Conservation (phyloP, 53 echinoderm and acorn worm genomes). For the Actinopyga echinites region DNA sequence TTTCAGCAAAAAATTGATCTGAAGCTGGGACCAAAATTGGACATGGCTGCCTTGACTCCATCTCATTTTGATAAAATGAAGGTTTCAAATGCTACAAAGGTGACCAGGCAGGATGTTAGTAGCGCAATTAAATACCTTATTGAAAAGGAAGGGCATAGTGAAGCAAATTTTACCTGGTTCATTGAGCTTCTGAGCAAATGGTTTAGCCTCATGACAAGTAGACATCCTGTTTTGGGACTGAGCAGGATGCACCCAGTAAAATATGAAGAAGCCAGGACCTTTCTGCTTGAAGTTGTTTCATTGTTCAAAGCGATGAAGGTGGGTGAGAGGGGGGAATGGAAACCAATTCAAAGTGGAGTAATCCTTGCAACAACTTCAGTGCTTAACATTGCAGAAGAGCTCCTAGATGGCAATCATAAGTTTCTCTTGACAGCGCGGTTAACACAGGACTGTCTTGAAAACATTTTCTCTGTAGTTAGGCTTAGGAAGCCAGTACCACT, state of each 20-base stretch:
- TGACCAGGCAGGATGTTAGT: conserved; percentile 54
- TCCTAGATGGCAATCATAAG: conserved; percentile 59
- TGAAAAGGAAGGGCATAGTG: conserved; percentile 27
- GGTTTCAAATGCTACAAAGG: conserved; percentile 45
- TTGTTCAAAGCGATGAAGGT: conserved; percentile 53
- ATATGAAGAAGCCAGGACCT: conserved; percentile 42
- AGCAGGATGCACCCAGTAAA: conserved; percentile 58
- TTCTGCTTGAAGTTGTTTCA: conserved; percentile 33
- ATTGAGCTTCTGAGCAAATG: conserved; percentile 45
- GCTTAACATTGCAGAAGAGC: conserved; percentile 43
- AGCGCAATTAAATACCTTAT: conserved; percentile 47
- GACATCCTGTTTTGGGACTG: conserved; percentile 60
- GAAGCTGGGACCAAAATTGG: conserved; percentile 61
- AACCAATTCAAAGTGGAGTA: conserved; percentile 64
- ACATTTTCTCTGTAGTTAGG: conserved; percentile 57
- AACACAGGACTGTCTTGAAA: conserved; percentile 71
- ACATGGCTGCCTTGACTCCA: conserved; percentile 20
- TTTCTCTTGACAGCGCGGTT: conserved; percentile 58
- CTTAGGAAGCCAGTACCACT: conserved; percentile 67
- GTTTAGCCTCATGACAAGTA: conserved; percentile 63
- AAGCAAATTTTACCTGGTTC: neutral
- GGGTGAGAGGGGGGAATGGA: conserved; percentile 63
- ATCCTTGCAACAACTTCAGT: conserved; percentile 57
- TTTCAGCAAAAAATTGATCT: conserved; percentile 56
- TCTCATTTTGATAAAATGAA: conserved; percentile 79